phyloP scores from a whole-genome alignment of 2,113 vertebrate genomes.

The Chlamydotis undulata region DNA sequence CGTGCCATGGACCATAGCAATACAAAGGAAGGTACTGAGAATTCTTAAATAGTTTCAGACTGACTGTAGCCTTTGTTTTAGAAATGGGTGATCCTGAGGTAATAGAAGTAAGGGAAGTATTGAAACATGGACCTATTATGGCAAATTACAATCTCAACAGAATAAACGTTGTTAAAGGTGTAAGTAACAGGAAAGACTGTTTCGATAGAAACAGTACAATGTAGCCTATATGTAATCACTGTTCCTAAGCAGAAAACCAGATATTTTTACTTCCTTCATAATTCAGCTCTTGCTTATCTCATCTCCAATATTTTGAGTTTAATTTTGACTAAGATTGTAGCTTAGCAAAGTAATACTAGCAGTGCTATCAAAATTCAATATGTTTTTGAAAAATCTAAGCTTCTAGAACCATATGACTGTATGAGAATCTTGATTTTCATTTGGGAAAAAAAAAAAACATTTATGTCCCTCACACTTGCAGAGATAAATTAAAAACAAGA shows the following conservation, averaged over 20 bases:
- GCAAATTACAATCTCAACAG: not conserved
- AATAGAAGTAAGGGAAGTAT: not conserved
- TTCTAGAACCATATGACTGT: not conserved
- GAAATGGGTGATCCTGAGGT: not conserved
- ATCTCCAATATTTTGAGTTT: not conserved
- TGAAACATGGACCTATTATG: not conserved
- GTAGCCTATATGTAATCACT: not conserved
- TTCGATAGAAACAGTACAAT: not conserved
- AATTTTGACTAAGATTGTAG: conserved; percentile 9
- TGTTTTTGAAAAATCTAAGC: not conserved
- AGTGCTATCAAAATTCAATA: not conserved
- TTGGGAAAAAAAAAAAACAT: not conserved
- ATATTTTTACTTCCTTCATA: not conserved
- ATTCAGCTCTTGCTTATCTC: conserved; percentile 2
- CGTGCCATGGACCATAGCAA: not conserved
- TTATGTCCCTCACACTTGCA: not conserved
- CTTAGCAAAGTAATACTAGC: not conserved
- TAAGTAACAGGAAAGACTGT: not conserved
- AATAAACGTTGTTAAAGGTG: not conserved
- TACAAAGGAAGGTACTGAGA: not conserved
- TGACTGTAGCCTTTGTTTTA: not conserved
- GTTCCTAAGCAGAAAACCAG: not conserved
- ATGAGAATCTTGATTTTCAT: not conserved
- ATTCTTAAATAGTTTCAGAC: not conserved
- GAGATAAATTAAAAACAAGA: not conserved